Evolutionary conservation across 2,888 invertebrate species (phyloP), one percentile per base, ranked within the genome.

Genomic region (Electrophaes corylata): DNA sequence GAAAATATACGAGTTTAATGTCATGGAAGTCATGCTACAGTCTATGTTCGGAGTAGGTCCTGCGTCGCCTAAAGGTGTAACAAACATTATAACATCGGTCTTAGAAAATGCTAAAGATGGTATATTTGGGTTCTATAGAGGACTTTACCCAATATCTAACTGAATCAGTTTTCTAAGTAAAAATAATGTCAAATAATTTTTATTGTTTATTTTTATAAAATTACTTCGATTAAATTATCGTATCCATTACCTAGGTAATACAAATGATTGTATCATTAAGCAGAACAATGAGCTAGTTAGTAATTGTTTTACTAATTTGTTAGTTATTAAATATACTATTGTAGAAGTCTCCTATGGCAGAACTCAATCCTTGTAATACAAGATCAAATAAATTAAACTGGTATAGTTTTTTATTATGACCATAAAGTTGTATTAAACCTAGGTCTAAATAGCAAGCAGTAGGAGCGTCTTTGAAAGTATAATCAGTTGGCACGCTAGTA

Each of bases 1-100:
- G 0, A 86, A 81, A 51, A 83, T 88, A 53, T 88, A 83, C 52
- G 88, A 88, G 46, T 85, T 83, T 59, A 86, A 88, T 69, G 78
- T 88, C 0, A 83, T 87, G 81, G 87, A 87, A 18, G 72, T 81
- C 0, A 43, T 87, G 4, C 48, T 85, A 1, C 75, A 78, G 14
- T 84, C 86, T 0, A 83, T 87, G 81, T 87, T 85, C 60, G 77
- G 81, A 0, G 59, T 73, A 0, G 47, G 68, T 0, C 56, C 67
- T 0, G 66, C 71, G 1, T 76, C 73, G 72, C 76, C 81, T 0
- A 72, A 58, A 39, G 81, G 84, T 66, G 63, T 86, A 0, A 77
- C 74, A 0, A 81, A 78, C 53, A 77, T 86, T 16, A 67, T 88
- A 0, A 75, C 81, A 74, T 80, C 86, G 0, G 70, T 84, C 1